These are phyloP conservation scores for Rhimphoctona megacephalus DNA, from an alignment of 2,888 invertebrate genomes.

Conservation along the genomic window DNA sequence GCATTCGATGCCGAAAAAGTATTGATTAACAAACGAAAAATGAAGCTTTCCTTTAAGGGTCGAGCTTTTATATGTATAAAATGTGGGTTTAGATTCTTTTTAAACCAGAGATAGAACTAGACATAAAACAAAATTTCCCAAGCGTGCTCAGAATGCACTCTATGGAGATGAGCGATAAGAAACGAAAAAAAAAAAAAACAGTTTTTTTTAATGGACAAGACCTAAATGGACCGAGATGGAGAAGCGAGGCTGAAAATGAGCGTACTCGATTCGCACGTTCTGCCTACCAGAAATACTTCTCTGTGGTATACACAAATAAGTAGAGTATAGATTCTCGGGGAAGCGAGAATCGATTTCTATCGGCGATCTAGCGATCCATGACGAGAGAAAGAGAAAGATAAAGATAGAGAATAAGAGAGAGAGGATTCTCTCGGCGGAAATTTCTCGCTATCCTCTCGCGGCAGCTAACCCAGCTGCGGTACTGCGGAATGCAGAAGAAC, in stretches of 20 bases:
- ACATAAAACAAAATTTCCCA: background rate
- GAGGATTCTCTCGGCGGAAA: slow-evolving; percentile 44
- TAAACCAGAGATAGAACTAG: background rate
- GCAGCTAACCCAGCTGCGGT: slow-evolving; percentile 46
- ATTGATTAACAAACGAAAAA: background rate
- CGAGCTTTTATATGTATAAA: background rate
- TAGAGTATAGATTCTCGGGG: slow-evolving; percentile 49
- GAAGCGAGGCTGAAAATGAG: slow-evolving; percentile 43
- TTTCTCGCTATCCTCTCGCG: slow-evolving; percentile 43
- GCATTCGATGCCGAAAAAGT: background rate
- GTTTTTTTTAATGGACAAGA: background rate
- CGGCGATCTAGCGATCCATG: slow-evolving; percentile 65
- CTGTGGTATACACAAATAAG: slow-evolving; percentile 44
- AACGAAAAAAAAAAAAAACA: background rate
- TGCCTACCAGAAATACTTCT: slow-evolving; percentile 44
- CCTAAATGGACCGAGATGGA: slow-evolving; percentile 38
- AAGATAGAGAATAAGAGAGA: slow-evolving; percentile 42
- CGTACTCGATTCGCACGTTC: slow-evolving; percentile 43
- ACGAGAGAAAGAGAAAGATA: slow-evolving; percentile 53
- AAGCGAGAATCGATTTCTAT: slow-evolving; percentile 67
- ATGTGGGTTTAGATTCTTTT: background rate
- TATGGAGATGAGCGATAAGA: background rate
- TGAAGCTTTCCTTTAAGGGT: background rate
- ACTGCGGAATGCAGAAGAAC: slow-evolving; percentile 61
- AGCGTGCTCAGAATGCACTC: background rate